Evolutionary conservation across 1,140 invertebrate genomes (phyloP), one percentile per base, ranked within the genome.

Genomic region (Procambarus clarkii): DNA sequence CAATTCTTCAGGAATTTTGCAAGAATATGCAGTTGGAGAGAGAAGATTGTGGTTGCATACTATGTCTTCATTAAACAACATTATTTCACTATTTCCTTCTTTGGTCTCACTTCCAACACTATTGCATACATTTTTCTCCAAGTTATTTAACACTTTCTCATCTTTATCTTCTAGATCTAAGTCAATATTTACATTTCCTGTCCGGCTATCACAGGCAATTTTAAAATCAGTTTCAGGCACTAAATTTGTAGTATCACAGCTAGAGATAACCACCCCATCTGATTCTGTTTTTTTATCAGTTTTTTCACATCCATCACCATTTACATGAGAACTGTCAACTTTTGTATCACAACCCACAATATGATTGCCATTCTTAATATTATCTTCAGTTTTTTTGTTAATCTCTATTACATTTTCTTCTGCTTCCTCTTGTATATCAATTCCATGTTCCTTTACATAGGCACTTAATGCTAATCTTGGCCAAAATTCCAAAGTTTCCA

Each of bases 11-110:
- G 92, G 48, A 13, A 93, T 76, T 13, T 78, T 92, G 84, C 84
- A 90, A 44, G 74, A 82, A 44, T 46, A 18, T n/a, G 78, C 83
- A 21, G 83, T 88, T 5, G 92, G 88, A 74, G 91, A 74, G 13
- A 89, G 80, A n/a, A 92, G 80, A 46, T 92, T 88, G 74, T 93
- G 92, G 45, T 79, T 13, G 69, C 92, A 93, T 15, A 93, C 90
- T 34, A 93, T 74, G 58, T 93, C 92, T 77, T 93, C 92, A 64
- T 93, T 93, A 54, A 93, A 93, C 48, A 88, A 64, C 13, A 54
- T 50, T 18, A 85, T 21, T 50, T 84, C 89, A 45, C 54, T 79
- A 69, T 11, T 80, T 18, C 64, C 89, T 69, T 58, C 74, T 15
- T 84, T 79, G n/a, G 24, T 83, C 71, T 85, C 82, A 13, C 24